Evolutionary conservation across 1,140 invertebrate genomes (phyloP), one percentile per base, ranked within the genome.

Genomic region (Lethocerus indicus): DNA sequence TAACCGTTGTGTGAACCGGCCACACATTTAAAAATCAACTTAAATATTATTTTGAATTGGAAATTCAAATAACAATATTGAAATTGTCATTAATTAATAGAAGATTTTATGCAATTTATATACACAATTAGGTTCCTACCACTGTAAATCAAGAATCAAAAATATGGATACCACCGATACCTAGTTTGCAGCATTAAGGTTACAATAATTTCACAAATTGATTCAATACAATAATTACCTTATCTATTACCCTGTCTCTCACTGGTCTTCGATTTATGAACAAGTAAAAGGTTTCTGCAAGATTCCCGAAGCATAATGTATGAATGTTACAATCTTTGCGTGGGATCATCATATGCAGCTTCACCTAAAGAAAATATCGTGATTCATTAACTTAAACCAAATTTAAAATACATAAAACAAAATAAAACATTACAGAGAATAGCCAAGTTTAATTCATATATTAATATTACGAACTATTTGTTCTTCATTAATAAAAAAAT

Each of bases 251-350:
- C 55, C 72, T 75, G 24, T 72, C 58, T 47, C 61, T 60, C 20
- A 81, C 68, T 32, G 74, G 73, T 57, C 77, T 60, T 48, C 67
- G 64, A 60, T 80, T 81, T 4, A 79, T 63, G 57, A 66, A 68
- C 50, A 71, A 58, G 49, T 63, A 67, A 47, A 49, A 59, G 54
- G 54, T 61, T 56, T 49, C 60, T 55, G 54, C 56, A 56, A 57
- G 62, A 59, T 44, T 54, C 20, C 43, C 26, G 7, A 54, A 56
- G 60, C 45, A 71, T 42, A 44, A 59, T 52, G 39, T 53, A 29
- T 57, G 18, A 53, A 67, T 58, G 51, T 61, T 59, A 45, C 62
- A 52, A 28, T 62, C 60, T 54, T 61, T 65, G 47, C 64, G 66
- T 21, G 73, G 73, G 28, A 75, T 32, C 60, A 69, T 68, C 44